Evolutionary conservation across 2,113 vertebrate species (phyloP).

Genomic region (Willisornis vidua): DNA sequence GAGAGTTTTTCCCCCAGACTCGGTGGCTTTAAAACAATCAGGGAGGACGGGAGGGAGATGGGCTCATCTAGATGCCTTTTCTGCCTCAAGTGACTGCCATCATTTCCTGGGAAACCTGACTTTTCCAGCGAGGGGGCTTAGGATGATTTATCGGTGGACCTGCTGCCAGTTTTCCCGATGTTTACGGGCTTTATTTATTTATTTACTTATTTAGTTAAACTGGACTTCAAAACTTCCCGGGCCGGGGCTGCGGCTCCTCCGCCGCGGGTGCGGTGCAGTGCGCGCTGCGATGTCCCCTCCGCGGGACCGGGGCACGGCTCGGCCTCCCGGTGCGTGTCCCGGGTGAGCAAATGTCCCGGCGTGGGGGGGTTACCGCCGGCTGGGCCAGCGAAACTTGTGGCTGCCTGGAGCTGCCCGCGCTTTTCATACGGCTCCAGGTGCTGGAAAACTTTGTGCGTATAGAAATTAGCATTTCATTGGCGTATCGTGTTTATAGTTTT

Average conservation of each 20-base stretch:
- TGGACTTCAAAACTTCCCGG: background rate
- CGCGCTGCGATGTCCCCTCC: background rate
- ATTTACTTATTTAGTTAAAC: background rate
- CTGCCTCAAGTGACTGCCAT: constrained; percentile 51
- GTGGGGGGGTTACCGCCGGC: background rate
- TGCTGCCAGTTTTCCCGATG: background rate
- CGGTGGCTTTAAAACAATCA: constrained; percentile 48
- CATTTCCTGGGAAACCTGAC: constrained; percentile 71
- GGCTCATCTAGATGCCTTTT: constrained; percentile 49
- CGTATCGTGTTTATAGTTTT: constrained; percentile 33
- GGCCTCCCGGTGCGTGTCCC: fast-evolving
- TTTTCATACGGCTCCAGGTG: background rate
- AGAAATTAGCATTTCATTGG: background rate
- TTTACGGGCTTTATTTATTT: background rate
- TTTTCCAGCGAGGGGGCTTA: background rate
- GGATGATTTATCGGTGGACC: background rate
- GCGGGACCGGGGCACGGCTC: background rate
- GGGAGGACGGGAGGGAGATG: constrained; percentile 14
- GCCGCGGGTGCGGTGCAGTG: background rate
- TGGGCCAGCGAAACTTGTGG: background rate
- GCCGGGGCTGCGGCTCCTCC: background rate
- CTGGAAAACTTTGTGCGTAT: background rate
- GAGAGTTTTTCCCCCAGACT: constrained; percentile 40
- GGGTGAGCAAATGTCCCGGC: fast-evolving
- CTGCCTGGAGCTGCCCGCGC: background rate